Conservation (phyloP, 2,113 vertebrate genomes). For the Ceyx melanurus region DNA sequence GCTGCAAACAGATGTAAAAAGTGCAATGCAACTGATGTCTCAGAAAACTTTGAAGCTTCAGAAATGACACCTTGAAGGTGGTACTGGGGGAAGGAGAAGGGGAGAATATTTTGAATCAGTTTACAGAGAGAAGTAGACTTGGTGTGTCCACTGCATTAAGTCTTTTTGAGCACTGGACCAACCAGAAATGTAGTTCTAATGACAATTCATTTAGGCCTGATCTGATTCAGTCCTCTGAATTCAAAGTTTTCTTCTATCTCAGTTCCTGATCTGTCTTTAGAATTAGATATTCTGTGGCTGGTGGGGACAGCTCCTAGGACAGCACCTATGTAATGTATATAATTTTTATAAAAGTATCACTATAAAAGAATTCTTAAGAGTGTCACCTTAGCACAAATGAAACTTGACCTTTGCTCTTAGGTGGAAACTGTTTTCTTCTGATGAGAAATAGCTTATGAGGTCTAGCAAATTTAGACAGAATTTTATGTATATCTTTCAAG, state of each 20-base stretch:
- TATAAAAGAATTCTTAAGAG: neutral
- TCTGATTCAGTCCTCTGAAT: neutral
- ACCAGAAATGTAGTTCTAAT: neutral
- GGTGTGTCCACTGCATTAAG: neutral
- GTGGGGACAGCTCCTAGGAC: neutral
- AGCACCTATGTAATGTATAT: neutral
- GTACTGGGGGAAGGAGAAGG: constrained; percentile 46
- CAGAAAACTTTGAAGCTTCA: constrained; percentile 43
- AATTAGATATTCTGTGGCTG: neutral
- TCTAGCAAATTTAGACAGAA: neutral
- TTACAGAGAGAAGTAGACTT: neutral
- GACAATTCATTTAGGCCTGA: neutral
- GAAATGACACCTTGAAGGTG: constrained; percentile 37
- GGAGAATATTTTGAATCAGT: neutral
- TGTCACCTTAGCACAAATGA: neutral
- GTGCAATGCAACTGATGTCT: constrained; percentile 54
- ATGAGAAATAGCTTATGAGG: neutral
- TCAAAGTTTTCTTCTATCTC: neutral
- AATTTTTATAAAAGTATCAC: neutral
- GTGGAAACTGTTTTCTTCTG: neutral
- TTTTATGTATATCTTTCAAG: neutral
- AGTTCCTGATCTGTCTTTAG: neutral
- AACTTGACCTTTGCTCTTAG: neutral
- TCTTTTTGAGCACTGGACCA: neutral
- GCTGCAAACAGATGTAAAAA: constrained; percentile 5